These are phyloP conservation scores for Okapia johnstoni DNA, from an alignment of 2,113 vertebrate species.

Conservation along the genomic window DNA sequence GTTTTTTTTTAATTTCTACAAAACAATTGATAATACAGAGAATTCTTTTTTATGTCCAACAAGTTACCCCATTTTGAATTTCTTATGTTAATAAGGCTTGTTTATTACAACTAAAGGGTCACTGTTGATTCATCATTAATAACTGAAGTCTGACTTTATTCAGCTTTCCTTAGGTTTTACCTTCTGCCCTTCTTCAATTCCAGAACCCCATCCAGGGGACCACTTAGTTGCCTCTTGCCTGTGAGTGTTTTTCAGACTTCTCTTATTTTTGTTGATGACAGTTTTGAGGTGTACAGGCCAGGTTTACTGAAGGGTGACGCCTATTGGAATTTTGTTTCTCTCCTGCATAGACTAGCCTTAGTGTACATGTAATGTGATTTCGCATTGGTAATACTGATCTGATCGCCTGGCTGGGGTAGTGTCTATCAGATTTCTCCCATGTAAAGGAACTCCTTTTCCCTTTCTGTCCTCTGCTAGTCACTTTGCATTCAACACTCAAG, in stretches of 20 bases:
- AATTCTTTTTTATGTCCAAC: not conserved
- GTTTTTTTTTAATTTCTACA: not conserved
- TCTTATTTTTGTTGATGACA: not conserved
- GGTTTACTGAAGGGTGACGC: not conserved
- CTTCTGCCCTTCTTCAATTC: not conserved
- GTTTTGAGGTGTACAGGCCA: not conserved
- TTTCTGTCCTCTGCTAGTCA: not conserved
- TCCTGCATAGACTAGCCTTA: rapidly evolving
- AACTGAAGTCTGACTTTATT: not conserved
- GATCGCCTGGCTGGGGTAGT: not conserved
- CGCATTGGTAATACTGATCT: not conserved
- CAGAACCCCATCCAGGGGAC: too few species aligned
- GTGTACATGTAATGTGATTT: not conserved
- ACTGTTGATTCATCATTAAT: not conserved
- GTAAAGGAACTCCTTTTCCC: not conserved
- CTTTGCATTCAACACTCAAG: too few species aligned
- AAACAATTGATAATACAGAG: not conserved
- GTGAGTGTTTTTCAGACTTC: not conserved
- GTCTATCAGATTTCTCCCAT: not conserved
- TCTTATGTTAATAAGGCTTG: not conserved
- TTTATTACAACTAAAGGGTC: not conserved
- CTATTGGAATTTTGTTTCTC: not conserved
- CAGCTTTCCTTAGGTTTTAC: not conserved
- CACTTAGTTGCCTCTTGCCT: not conserved
- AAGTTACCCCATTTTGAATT: too few species aligned